A percentile compares a stretch with the other conserved stretches of the same genome.
These are phyloP conservation scores for Adelosebastes latens DNA, from an alignment of 2,797 vertebrate genomes.

Conservation along the genomic window DNA sequence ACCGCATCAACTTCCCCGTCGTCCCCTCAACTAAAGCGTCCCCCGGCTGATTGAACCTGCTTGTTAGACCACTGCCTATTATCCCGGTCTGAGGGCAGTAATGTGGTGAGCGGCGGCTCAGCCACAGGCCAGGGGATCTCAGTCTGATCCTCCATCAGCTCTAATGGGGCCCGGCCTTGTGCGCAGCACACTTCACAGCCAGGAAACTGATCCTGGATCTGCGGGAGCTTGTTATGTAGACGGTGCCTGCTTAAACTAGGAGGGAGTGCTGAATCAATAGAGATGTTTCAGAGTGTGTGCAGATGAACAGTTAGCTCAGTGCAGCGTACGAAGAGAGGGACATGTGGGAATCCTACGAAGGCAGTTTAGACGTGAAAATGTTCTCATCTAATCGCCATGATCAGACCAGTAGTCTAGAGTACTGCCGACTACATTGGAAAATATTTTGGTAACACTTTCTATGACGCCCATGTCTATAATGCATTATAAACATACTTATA, in stretches of 20 bases:
- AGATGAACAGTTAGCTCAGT: slow-evolving; percentile 18
- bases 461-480: background rate
- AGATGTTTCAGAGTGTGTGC: slow-evolving; percentile 17
- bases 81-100: slow-evolving; percentile 33
- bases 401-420: background rate
- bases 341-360: background rate
- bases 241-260: background rate
- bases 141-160: slow-evolving; percentile 54
- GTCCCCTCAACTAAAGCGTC: slow-evolving; percentile 1
- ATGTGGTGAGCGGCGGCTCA: slow-evolving; percentile 40
- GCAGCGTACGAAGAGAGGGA: slow-evolving; percentile 10
- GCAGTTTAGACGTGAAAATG: background rate
- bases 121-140: slow-evolving; percentile 27
- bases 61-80: slow-evolving; percentile 21
- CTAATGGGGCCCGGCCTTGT: slow-evolving; percentile 68
- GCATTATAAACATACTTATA: background rate
- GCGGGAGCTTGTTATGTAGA: slow-evolving; percentile 44
- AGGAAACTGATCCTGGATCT: slow-evolving; percentile 56
- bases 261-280: slow-evolving; percentile 37
- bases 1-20: slow-evolving; percentile 20
- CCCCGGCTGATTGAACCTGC: slow-evolving; percentile 7
- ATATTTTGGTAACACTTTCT: background rate
- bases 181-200: slow-evolving; percentile 61
- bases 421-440: background rate
- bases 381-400: background rate